Conservation (phyloP, 92 coral and sea anemone species). For the Anthopleura xanthogrammica region DNA sequence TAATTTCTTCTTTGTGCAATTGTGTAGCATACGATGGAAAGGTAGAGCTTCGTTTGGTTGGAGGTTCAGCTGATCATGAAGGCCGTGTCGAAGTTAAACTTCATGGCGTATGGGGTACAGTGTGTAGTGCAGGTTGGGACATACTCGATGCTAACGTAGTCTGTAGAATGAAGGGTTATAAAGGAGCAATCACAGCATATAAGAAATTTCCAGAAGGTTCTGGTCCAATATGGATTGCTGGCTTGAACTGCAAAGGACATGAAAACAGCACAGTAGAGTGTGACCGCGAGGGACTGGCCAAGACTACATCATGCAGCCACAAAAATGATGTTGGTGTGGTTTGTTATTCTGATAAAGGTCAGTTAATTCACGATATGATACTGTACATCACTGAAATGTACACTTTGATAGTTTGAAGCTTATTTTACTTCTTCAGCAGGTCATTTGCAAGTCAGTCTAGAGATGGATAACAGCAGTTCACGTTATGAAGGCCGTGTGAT, state of each 20-base stretch:
- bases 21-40: too few species aligned
- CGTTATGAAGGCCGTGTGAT: conserved; percentile 5
- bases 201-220: conserved; percentile 13
- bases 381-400: too few species aligned
- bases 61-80: too few species aligned
- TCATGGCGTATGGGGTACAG: too few species aligned
- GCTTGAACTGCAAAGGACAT: conserved; percentile 7
- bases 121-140: too few species aligned
- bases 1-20: too few species aligned
- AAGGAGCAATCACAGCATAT: conserved; percentile 15
- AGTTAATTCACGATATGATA: neutral
- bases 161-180: neutral
- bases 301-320: conserved; percentile 6
- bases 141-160: too few species aligned
- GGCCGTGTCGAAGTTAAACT: too few species aligned
- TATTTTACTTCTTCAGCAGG: neutral
- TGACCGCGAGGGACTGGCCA: neutral
- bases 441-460: conserved; percentile 10
- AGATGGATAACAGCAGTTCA: neutral
- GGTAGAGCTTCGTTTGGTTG: too few species aligned
- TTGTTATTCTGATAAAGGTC: conserved; percentile 14
- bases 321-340: conserved; percentile 14
- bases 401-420: neutral
- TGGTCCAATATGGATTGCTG: conserved; percentile 19
- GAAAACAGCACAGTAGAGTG: neutral